Conservation (phyloP, 2,888 invertebrate species). For the Aspidiotus destructor region DNA sequence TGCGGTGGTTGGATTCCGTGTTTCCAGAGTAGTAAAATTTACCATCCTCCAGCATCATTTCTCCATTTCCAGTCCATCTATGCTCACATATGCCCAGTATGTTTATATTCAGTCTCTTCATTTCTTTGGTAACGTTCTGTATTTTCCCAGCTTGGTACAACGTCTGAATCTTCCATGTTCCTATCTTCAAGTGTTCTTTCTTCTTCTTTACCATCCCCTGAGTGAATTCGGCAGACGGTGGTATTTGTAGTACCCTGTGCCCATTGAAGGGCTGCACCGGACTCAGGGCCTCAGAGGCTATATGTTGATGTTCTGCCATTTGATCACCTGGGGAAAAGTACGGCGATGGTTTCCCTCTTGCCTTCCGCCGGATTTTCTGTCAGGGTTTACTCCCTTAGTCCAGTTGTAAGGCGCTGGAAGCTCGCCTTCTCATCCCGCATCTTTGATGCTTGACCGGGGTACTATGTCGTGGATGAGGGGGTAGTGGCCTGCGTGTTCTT, state of each 20-base stretch:
- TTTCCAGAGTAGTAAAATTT: constrained; percentile 2
- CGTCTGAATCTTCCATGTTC: background rate
- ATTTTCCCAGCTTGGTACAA: background rate
- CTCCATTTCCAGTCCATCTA: background rate
- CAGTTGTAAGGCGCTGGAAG: background rate
- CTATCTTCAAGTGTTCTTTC: background rate
- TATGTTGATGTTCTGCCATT: constrained; percentile 2
- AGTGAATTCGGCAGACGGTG: constrained; percentile 1
- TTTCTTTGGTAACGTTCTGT: constrained; percentile 2
- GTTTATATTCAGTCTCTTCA: background rate
- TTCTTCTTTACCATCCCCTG: background rate
- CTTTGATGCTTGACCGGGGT: background rate
- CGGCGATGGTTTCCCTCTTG: constrained; percentile 1
- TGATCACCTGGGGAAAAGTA: background rate
- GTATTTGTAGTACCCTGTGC: constrained; percentile 4
- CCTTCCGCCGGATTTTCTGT: constrained; percentile 4
- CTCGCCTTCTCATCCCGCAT: background rate
- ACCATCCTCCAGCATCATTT: background rate
- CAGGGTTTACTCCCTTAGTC: constrained; percentile 1
- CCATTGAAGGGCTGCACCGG: constrained; percentile 4
- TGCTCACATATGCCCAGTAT: background rate
- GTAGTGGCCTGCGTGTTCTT: background rate
- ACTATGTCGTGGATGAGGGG: constrained; percentile 4
- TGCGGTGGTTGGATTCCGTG: constrained; percentile 4
- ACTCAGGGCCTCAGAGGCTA: constrained; percentile 1